A percentile compares a stretch with the other conserved stretches of the same genome.
Evolutionary conservation across 2,888 invertebrate genomes (phyloP).

Genomic region (Sphecodes monilicornis): DNA sequence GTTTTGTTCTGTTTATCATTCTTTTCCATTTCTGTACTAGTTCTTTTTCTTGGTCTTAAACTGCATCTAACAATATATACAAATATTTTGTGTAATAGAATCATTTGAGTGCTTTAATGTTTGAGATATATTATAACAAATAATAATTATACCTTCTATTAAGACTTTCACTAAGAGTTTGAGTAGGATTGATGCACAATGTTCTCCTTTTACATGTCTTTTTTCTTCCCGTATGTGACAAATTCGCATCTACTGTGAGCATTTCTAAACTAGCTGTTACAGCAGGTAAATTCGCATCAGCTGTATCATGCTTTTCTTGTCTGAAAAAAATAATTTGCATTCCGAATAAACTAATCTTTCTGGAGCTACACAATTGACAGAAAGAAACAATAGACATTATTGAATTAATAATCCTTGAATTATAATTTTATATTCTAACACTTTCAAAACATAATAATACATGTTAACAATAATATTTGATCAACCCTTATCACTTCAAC

Average conservation of each 20-base stretch:
- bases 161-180: conserved; percentile 65
- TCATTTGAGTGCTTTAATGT: neutral
- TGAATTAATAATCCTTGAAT: neutral
- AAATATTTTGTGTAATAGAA: neutral
- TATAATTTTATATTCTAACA: neutral
- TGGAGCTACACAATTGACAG: neutral
- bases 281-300: conserved; percentile 77
- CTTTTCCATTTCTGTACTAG: conserved; percentile 73
- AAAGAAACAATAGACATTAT: neutral
- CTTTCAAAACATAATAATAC: neutral
- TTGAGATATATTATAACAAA: neutral
- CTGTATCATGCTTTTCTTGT: conserved; percentile 20
- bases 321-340: conserved; percentile 56
- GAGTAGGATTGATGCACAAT: conserved; percentile 45
- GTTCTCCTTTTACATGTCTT: conserved; percentile 64
- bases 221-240: conserved; percentile 47
- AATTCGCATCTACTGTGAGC: conserved; percentile 74
- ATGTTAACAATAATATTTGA: neutral
- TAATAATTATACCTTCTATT: conserved; percentile 77
- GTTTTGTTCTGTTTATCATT: conserved; percentile 19
- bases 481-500: too few relatives aligned
- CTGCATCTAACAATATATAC: conserved; percentile 73
- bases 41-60: conserved; percentile 78
- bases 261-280: conserved; percentile 79
- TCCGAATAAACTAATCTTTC: neutral